A percentile compares a stretch with the other conserved stretches of the same genome.
phyloP scores from a whole-genome alignment of 2,888 invertebrate species.

The Dendrolimus houi region DNA sequence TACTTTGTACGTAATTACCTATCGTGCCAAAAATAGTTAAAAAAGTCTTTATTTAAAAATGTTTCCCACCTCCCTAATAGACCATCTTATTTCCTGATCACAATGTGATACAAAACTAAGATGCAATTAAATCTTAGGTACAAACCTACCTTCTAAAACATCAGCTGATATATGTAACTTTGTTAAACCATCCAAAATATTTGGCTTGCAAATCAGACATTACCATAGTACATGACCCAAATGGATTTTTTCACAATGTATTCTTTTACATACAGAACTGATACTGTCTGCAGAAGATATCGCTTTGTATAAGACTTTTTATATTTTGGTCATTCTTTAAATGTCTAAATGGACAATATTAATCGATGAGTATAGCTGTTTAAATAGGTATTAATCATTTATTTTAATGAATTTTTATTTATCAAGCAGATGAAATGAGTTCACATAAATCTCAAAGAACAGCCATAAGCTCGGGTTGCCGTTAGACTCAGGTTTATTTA shows the following conservation, averaged over 20 bases:
- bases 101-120: neutral
- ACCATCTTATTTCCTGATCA: neutral
- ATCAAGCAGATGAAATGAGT: no score
- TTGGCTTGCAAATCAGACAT: neutral
- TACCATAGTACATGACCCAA: neutral
- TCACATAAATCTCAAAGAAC: neutral
- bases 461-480: slow-evolving; percentile 32
- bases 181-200: neutral
- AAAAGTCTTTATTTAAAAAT: no score
- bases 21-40: neutral
- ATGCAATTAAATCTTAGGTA: neutral
- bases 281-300: neutral
- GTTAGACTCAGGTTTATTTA: slow-evolving; percentile 64
- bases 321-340: neutral
- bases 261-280: neutral
- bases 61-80: no score
- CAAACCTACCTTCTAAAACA: neutral
- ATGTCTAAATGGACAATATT: neutral
- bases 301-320: neutral
- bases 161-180: neutral
- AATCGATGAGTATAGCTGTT: neutral
- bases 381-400: no score
- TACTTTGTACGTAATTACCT: neutral
- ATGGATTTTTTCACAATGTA: neutral
- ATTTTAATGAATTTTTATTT: no score